Percentiles rank a stretch among this genome's conserved stretches.
Conservation (phyloP, 2,888 invertebrate genomes). For the Patella pellucida region DNA sequence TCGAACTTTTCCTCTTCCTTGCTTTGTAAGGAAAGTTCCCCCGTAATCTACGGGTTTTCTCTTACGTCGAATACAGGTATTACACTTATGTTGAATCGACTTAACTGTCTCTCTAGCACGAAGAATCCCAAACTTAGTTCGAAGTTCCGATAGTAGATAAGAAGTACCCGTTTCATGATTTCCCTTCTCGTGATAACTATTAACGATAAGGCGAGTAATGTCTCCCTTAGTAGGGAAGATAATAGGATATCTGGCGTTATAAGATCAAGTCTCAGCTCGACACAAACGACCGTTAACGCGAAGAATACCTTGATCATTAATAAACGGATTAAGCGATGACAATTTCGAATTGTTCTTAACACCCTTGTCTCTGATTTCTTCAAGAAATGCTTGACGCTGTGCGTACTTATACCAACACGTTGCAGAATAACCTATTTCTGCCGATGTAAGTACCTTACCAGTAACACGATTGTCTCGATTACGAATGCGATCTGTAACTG, state of each 20-base stretch:
- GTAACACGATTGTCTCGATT: not conserved
- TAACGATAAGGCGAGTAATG: constrained; percentile 28
- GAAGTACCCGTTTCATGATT: constrained; percentile 24
- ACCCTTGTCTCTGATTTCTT: not conserved
- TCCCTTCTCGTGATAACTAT: constrained; percentile 21
- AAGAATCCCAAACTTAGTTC: constrained; percentile 29
- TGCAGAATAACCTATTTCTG: not conserved
- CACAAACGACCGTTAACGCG: not conserved
- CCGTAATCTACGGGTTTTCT: constrained; percentile 37
- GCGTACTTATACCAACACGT: not conserved
- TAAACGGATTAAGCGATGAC: not conserved
- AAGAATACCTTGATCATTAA: not conserved
- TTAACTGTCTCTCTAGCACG: constrained; percentile 30
- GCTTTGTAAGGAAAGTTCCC: constrained; percentile 34
- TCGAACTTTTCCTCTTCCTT: no score
- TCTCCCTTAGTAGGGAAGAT: constrained; percentile 29
- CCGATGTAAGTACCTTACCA: not conserved
- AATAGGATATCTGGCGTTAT: constrained; percentile 26
- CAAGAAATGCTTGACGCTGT: not conserved
- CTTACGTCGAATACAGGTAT: constrained; percentile 20
- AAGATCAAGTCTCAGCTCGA: constrained; percentile 11
- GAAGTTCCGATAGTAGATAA: constrained; percentile 20
- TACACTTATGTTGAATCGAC: constrained; percentile 20
- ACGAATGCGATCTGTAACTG: not conserved
- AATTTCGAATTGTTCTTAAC: not conserved